phyloP scores from a whole-genome alignment of 2,113 vertebrate genomes.

The Herpetotheres cachinnans region DNA sequence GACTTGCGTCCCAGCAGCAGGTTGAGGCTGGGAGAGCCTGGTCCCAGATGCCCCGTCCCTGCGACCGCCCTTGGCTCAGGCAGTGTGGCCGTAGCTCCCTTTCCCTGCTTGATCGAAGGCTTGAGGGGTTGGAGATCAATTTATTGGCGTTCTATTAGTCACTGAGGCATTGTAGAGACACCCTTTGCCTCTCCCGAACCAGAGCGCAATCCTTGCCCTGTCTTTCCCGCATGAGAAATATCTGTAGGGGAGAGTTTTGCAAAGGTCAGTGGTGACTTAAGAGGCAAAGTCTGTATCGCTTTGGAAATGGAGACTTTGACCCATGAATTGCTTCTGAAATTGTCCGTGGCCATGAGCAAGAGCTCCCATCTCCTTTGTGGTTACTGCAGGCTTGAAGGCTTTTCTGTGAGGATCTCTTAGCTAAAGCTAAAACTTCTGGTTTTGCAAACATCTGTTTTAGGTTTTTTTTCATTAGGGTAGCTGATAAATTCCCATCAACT shows the following conservation, averaged over 20 bases:
- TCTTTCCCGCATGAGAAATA: neutral
- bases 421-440: neutral
- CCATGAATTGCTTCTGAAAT: neutral
- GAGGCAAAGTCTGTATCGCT: neutral
- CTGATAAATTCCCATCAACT: neutral
- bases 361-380: neutral
- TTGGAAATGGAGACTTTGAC: neutral
- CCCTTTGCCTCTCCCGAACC: neutral
- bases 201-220: accelerated
- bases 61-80: accelerated
- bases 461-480: neutral
- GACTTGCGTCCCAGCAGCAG: neutral
- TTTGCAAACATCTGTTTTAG: neutral
- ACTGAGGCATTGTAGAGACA: neutral
- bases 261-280: neutral
- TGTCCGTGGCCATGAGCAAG: neutral
- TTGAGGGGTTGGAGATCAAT: neutral
- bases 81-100: neutral
- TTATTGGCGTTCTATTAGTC: neutral
- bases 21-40: neutral
- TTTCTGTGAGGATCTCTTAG: neutral
- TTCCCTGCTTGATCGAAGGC: neutral
- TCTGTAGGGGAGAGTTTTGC: neutral
- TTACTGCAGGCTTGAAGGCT: neutral
- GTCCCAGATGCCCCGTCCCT: accelerated